A percentile compares a stretch with the other conserved stretches of the same genome.
Conservation (phyloP, 2,888 invertebrate species). For the Timema podura region DNA sequence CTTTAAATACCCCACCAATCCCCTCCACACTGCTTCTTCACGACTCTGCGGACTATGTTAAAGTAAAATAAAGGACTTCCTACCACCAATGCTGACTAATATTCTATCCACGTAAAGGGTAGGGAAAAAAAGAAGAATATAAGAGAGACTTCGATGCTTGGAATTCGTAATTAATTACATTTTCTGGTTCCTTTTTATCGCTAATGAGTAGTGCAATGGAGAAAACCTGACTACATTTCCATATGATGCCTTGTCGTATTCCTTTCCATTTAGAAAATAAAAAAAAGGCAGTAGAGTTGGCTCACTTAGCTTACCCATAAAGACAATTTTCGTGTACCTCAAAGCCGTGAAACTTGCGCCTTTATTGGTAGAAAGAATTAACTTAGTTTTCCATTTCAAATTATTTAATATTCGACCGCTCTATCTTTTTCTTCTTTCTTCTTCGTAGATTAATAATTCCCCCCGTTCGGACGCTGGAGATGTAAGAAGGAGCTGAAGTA, state of each 20-base stretch:
- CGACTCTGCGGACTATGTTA: constrained; percentile 2
- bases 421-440: no score
- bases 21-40: constrained; percentile 5
- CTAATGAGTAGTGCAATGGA: constrained; percentile 30
- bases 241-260: constrained; percentile 20
- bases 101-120: constrained; percentile 24
- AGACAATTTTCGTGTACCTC: no score
- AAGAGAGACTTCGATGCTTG: constrained; percentile 25
- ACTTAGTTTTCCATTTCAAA: no score
- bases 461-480: no score
- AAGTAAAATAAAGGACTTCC: constrained; percentile 5
- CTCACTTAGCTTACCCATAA: no score
- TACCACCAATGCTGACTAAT: constrained; percentile 5
- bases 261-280: no score
- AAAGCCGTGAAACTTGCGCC: no score
- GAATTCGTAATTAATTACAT: constrained; percentile 32
- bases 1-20: constrained; percentile 4
- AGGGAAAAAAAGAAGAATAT: constrained; percentile 23
- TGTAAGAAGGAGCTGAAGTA: no score
- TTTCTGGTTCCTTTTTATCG: constrained; percentile 31
- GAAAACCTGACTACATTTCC: constrained; percentile 28
- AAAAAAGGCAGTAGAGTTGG: no score
- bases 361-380: no score
- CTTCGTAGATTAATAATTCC: no score
- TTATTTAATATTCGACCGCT: no score